phyloP scores from a whole-genome alignment of 2,888 invertebrate species.

The Lasioglossum vierecki region DNA sequence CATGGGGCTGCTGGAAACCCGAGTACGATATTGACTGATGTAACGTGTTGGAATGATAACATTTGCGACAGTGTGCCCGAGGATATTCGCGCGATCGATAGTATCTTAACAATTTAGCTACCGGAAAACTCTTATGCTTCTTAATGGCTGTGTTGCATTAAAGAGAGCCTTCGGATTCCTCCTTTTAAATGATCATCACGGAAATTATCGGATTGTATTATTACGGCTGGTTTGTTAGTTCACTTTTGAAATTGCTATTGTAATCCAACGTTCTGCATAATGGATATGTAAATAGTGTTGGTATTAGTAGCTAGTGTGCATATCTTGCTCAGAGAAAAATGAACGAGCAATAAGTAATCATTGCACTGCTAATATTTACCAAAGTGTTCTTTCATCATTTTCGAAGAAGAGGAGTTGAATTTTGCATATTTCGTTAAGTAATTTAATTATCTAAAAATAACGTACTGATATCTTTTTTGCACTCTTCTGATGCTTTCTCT shows the following conservation, averaged over 20 bases:
- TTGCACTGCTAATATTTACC: too few relatives aligned
- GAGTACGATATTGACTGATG: background rate
- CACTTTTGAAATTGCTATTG: background rate
- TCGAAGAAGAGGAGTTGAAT: background rate
- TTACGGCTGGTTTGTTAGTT: background rate
- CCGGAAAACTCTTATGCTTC: background rate
- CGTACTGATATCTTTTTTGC: background rate
- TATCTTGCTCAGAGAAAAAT: background rate
- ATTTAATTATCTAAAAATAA: background rate
- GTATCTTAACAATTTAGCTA: background rate
- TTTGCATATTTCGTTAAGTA: background rate
- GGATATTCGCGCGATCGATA: background rate
- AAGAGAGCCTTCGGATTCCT: background rate
- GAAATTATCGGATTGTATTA: background rate
- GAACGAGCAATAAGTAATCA: too few relatives aligned
- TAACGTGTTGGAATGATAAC: constrained; percentile 3
- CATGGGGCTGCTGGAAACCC: background rate
- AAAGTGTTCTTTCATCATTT: background rate
- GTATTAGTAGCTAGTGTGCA: too few relatives aligned
- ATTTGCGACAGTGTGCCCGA: background rate
- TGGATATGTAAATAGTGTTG: background rate
- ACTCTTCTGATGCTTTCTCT: background rate
- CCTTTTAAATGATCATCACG: background rate
- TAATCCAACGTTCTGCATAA: background rate
- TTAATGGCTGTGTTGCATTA: background rate